Conservation (phyloP, 53 echinoderm and acorn worm species). For the Mesocentrotus franciscanus region DNA sequence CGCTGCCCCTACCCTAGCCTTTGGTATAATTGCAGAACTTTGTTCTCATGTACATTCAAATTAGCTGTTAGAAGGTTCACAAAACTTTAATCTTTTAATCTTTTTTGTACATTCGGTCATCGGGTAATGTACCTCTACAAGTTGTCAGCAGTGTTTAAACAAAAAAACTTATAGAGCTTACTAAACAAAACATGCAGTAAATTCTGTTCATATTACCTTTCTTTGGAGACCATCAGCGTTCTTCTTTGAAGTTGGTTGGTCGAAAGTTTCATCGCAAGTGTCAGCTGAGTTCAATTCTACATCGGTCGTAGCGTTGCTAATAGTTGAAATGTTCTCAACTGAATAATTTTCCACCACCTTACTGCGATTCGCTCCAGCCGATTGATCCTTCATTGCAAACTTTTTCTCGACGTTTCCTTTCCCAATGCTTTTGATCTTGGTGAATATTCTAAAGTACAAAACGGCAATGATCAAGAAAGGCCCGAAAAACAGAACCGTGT, state of each 20-base stretch:
- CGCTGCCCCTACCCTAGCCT: too few species aligned
- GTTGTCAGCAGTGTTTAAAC: too few species aligned
- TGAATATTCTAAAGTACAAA: constrained; percentile 5
- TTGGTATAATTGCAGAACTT: too few species aligned
- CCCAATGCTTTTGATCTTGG: constrained; percentile 17
- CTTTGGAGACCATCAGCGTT: not conserved
- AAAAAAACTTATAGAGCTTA: too few species aligned
- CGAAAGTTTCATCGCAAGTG: not conserved
- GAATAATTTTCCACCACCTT: not conserved
- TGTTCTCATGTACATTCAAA: too few species aligned
- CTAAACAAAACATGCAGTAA: too few species aligned
- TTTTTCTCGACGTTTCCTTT: constrained; percentile 2
- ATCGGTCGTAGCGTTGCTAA: not conserved
- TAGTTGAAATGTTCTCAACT: not conserved
- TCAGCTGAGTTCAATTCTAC: not conserved
- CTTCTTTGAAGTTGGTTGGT: not conserved
- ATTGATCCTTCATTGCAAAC: not conserved
- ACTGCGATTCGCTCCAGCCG: not conserved
- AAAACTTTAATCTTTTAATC: too few species aligned
- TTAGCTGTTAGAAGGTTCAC: too few species aligned
- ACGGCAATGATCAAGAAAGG: constrained; percentile 30
- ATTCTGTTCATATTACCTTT: not conserved
- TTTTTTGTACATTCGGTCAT: too few species aligned
- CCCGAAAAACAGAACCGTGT: not conserved
- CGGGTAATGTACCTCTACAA: too few species aligned